These are phyloP conservation scores for Lota lota DNA, from an alignment of 2,113 vertebrate genomes.

Conservation along the genomic window DNA sequence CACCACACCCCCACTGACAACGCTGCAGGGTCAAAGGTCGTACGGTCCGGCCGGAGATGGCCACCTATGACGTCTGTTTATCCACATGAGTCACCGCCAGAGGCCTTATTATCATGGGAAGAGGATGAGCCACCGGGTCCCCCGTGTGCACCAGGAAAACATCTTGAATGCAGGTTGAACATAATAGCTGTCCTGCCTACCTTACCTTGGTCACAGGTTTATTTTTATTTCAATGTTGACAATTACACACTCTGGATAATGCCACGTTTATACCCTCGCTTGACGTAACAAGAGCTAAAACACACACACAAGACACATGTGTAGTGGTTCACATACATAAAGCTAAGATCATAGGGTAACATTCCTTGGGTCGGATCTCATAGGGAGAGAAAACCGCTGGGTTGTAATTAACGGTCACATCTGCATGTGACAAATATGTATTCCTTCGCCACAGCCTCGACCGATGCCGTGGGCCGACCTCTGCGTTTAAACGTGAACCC, in stretches of 20 bases:
- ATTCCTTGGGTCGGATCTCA: conserved; percentile 40
- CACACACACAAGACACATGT: conserved; percentile 13
- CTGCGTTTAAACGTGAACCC: too few species aligned
- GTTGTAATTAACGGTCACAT: conserved; percentile 59
- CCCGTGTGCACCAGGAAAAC: conserved; percentile 10
- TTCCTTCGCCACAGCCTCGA: not conserved
- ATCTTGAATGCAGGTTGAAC: not conserved
- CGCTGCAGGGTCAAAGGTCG: conserved; percentile 31
- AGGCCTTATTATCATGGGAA: conserved; percentile 4
- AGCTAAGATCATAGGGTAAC: conserved; percentile 28
- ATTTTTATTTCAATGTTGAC: not conserved
- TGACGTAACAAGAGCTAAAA: too few species aligned
- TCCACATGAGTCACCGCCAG: conserved; percentile 42
- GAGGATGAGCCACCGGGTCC: not conserved
- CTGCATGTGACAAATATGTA: conserved; percentile 36
- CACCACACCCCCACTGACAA: conserved; percentile 26
- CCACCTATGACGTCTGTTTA: conserved; percentile 31
- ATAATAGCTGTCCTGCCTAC: too few species aligned
- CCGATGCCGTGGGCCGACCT: too few species aligned
- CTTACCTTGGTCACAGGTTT: not conserved
- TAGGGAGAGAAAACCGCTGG: conserved; percentile 45
- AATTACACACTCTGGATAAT: too few species aligned
- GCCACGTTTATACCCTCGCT: too few species aligned
- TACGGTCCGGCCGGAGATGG: conserved; percentile 15
- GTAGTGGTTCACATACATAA: not conserved